Conservation (phyloP, 2,888 invertebrate genomes). For the Calliphora vomitoria region DNA sequence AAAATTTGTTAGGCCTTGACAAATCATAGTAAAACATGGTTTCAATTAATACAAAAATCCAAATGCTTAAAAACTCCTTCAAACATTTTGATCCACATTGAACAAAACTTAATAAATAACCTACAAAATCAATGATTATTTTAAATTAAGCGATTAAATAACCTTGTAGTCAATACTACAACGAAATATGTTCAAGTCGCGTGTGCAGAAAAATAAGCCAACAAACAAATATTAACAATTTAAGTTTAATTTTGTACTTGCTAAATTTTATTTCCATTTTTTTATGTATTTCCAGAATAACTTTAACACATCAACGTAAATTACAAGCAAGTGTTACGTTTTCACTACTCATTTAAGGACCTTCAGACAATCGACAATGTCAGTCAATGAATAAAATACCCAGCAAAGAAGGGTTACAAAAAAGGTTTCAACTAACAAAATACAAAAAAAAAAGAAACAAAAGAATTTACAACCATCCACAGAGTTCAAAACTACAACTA, state of each 20-base stretch:
- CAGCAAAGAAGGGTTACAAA: not conserved
- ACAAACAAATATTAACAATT: slow-evolving; percentile 36
- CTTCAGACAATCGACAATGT: slow-evolving; percentile 72
- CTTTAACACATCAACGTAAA: slow-evolving; percentile 33
- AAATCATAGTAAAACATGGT: too few species aligned
- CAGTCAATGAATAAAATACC: slow-evolving; percentile 41
- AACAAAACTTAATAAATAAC: not conserved
- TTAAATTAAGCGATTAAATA: slow-evolving; percentile 17
- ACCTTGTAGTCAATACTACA: slow-evolving; percentile 17
- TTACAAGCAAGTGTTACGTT: slow-evolving; percentile 26
- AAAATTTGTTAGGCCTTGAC: too few species aligned
- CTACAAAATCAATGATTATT: slow-evolving; percentile 24
- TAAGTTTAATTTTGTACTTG: slow-evolving; percentile 5
- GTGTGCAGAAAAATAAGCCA: slow-evolving; percentile 14
- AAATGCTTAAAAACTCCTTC: too few species aligned
- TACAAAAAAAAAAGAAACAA: too few species aligned
- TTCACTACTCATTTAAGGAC: slow-evolving; percentile 51
- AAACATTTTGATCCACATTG: too few species aligned
- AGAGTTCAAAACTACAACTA: slow-evolving; percentile 24
- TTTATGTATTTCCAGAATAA: slow-evolving; percentile 23
- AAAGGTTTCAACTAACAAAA: not conserved
- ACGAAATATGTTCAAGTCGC: slow-evolving; percentile 29
- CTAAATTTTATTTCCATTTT: slow-evolving; percentile 7
- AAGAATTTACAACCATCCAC: not conserved
- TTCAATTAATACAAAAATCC: too few species aligned